Evolutionary conservation across 2,888 invertebrate species (phyloP), one percentile per base, ranked within the genome.

Genomic region (Dynastes maya): DNA sequence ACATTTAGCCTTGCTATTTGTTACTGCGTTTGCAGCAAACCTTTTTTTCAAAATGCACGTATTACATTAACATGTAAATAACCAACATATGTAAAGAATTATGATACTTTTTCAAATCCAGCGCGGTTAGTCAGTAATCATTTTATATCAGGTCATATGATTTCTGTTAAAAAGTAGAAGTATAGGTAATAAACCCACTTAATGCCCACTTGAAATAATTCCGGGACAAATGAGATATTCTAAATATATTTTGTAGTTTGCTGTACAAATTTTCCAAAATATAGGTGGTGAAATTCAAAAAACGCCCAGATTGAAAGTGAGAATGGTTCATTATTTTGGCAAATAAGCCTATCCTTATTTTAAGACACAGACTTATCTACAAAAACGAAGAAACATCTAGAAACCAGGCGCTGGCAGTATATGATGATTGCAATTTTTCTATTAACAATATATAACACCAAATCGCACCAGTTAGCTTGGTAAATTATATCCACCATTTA

Each of bases 401-500:
- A 55, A 51, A 72, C 32, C 55, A 55, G 55, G 55, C 58, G 11
- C 13, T 72, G 55, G 58, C 58, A 3, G 32, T 53, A n/a, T n/a
- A n/a, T n/a, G n/a, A n/a, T n/a, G n/a, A n/a, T n/a, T n/a, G n/a
- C n/a, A n/a, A n/a, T 55, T 16, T 72, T 13, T 58, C 37, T 8
- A 55, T 55, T 16, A 22, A 72, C 32, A 72, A 45, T 70, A n/a
- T 32, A 51, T 51, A n/a, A 37, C 53, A 11, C 2, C 58, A 53
- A 40, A 32, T 72, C 32, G 37, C 27, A 72, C 16, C 37, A 13
- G 29, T 55, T 55, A 72, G 55, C 37, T 72, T 16, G 9, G 9
- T n/a, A 53, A 72, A 58, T 53, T 58, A 72, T 72, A 72, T 55
- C 55, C 72, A n/a, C 29, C 55, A n/a, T n/a, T 13, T 75, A 61